phyloP scores from a whole-genome alignment of 2,797 vertebrate species.

The Picus viridis region DNA sequence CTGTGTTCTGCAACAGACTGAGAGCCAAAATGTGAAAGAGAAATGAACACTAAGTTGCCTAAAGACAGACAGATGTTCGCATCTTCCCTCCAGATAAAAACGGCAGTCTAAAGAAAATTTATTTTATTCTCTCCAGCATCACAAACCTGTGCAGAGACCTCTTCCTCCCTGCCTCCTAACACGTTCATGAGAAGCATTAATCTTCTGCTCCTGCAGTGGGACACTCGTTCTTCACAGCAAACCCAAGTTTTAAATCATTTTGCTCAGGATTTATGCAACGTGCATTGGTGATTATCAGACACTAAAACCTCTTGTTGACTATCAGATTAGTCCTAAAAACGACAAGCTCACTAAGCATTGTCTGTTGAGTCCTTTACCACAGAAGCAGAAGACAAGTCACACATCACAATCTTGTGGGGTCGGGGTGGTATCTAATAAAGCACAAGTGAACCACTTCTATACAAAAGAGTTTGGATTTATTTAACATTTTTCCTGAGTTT shows the following conservation, averaged over 20 bases:
- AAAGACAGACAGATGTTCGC: background rate
- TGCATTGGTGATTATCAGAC: background rate
- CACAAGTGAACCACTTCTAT: background rate
- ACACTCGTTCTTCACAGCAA: background rate
- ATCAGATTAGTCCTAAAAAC: background rate
- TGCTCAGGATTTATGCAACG: background rate
- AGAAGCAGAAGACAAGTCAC: background rate
- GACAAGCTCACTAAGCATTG: background rate
- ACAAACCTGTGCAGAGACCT: background rate
- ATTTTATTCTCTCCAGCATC: background rate
- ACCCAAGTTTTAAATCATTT: background rate
- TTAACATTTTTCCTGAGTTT: background rate
- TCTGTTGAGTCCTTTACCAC: background rate
- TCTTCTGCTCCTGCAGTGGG: background rate
- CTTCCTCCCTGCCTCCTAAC: background rate
- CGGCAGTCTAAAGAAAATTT: background rate
- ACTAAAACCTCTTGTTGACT: background rate
- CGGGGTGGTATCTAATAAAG: background rate
- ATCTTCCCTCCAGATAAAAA: background rate
- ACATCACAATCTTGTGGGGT: background rate
- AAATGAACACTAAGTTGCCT: slow-evolving; percentile 30
- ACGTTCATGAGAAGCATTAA: background rate
- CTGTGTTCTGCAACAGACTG: background rate
- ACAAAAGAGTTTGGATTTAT: background rate
- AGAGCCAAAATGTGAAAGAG: background rate